Conservation (phyloP, 2,113 vertebrate species). For the Forbesichthys papilliferus region DNA sequence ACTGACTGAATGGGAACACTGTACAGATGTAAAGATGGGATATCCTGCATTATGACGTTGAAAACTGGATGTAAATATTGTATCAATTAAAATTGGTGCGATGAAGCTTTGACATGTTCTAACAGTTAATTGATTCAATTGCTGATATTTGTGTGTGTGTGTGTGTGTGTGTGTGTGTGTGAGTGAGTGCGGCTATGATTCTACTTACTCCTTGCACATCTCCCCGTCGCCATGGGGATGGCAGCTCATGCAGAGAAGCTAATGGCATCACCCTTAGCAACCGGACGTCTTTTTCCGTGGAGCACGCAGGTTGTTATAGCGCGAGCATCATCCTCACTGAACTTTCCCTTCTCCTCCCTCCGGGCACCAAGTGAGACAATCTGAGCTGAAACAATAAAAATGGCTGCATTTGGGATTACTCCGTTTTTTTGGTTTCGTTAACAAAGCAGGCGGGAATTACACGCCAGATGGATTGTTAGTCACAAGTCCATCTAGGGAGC, state of each 20-base stretch:
- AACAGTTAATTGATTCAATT: conserved; percentile 20
- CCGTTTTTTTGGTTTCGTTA: no score
- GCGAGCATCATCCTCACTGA: background rate
- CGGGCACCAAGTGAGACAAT: no score
- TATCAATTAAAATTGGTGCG: conserved; percentile 83
- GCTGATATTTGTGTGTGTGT: background rate
- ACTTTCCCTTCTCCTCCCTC: no score
- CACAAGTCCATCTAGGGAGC: no score
- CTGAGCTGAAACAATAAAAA: background rate
- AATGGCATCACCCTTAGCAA: conserved; percentile 58
- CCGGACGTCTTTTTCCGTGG: conserved; percentile 24
- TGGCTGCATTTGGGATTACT: no score
- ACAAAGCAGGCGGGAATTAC: no score
- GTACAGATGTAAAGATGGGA: conserved; percentile 87
- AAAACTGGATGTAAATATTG: conserved; percentile 92
- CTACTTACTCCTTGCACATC: conserved; percentile 35
- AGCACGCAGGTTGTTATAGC: conserved; percentile 21
- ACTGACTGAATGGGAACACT: conserved; percentile 81
- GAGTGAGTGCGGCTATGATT: background rate
- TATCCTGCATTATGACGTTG: conserved; percentile 82
- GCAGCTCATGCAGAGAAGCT: conserved; percentile 34
- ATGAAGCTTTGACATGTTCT: conserved; percentile 73
- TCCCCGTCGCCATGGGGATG: conserved; percentile 41
- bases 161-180: background rate
- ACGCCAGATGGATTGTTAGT: no score